Conservation (phyloP, 2,797 vertebrate genomes). For the Caiman crocodilus region DNA sequence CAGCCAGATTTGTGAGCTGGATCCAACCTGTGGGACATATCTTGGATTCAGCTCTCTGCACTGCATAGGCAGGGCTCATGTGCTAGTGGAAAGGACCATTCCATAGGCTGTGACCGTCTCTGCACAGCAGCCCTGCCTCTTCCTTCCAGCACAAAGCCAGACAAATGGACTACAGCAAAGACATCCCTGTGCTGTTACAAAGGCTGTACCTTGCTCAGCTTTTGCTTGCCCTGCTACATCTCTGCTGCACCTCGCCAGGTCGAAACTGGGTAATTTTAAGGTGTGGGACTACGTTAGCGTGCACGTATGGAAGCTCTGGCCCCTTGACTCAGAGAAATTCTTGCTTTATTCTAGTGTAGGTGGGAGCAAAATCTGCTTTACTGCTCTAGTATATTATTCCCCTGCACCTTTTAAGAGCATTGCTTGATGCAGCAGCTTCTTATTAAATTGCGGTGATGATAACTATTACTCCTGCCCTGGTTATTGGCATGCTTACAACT, state of each 20-base stretch:
- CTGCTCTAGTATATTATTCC: background rate
- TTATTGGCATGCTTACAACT: background rate
- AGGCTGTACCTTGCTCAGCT: no score
- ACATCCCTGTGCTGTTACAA: no score
- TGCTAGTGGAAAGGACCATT: no score
- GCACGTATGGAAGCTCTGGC: background rate
- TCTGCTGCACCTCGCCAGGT: background rate
- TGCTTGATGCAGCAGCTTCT: background rate
- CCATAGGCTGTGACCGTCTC: background rate
- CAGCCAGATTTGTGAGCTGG: no score
- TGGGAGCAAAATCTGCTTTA: background rate
- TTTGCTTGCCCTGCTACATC: background rate
- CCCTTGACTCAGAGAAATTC: background rate
- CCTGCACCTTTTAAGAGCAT: background rate
- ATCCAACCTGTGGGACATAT: no score
- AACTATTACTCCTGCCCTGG: background rate
- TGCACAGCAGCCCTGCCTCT: background rate
- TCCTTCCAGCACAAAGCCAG: background rate
- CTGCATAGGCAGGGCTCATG: background rate
- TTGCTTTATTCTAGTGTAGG: background rate
- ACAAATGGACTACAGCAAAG: no score
- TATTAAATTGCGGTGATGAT: no score
- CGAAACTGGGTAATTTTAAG: background rate
- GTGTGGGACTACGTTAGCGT: background rate
- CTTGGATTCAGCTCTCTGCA: no score